Evolutionary conservation across 2,113 vertebrate species (phyloP), one percentile per base, ranked within the genome.

Genomic region (Ictidomys tridecemlineatus): DNA sequence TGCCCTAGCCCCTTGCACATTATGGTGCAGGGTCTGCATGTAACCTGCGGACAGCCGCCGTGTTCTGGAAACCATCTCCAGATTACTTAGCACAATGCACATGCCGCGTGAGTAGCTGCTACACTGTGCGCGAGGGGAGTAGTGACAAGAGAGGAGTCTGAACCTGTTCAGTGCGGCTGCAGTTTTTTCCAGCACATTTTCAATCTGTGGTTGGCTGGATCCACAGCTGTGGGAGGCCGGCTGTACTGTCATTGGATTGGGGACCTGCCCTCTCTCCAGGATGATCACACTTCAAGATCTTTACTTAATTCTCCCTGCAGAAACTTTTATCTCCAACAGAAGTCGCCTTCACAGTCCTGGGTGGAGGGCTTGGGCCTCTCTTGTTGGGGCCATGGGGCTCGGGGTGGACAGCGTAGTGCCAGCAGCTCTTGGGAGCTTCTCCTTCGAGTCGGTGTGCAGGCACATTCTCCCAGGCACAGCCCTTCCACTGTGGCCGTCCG

Each of bases 361-460:
- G 10, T 8, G 6, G 4, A 9, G 48, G 37, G 11, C 0, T 0
- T 8, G 5, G 37, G 1, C 2, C 2, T 20, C 30, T 22, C 42
- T 53, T 12, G 5, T 26, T 0, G 2, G 30, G 7, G 9, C 7
- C 11, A 4, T 0, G 12, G 22, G 13, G 20, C 37, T 30, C 12
- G 17, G 12, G 53, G 58, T 45, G 17, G 24, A 3, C 14, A 26
- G 28, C 8, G 30, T 14, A 24, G 32, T 24, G 20, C 42, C 79
- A 1, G 26, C 16, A 37, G 65, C 20, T 69, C 0, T 34, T 28
- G 85, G 42, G 30, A 28, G 13, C 39, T 26, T 45, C 65, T 14
- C 34, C 22, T 42, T 17, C 39, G 3, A 2, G n/a, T 45, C 12
- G 0, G 3, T 30, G 42, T 2, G 6, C 34, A 1, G 69, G 3